Evolutionary conservation across 2,797 vertebrate genomes (phyloP).

Genomic region (Chromobotia macracanthus): DNA sequence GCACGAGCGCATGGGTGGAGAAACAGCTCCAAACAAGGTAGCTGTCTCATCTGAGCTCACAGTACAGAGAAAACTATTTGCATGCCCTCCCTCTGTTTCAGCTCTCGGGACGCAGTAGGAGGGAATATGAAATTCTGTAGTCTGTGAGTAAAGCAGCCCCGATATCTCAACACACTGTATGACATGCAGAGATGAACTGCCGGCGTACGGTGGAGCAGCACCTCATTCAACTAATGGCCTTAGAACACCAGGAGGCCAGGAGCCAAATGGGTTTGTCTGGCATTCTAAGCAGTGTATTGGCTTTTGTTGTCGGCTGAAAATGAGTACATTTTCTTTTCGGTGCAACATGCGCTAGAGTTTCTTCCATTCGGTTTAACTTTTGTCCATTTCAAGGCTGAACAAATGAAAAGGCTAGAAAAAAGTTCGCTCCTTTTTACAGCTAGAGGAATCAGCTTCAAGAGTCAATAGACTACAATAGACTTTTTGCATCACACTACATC

Average conservation of each 20-base stretch:
- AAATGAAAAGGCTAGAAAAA: background rate
- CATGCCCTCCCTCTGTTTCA: slow-evolving; percentile 74
- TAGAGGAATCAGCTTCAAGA: background rate
- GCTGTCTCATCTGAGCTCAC: slow-evolving; percentile 67
- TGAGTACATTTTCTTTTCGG: slow-evolving; percentile 32
- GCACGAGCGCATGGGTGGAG: slow-evolving; percentile 49
- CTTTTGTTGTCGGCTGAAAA: slow-evolving; percentile 44
- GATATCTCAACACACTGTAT: slow-evolving; percentile 40
- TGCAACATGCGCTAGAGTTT: background rate
- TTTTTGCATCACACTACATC: slow-evolving; percentile 71
- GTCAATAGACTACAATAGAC: slow-evolving; percentile 54
- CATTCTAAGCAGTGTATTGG: slow-evolving; percentile 35
- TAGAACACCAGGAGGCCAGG: slow-evolving; percentile 35
- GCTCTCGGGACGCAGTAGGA: slow-evolving; percentile 71
- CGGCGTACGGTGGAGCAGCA: slow-evolving; percentile 25
- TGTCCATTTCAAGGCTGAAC: slow-evolving; percentile 7
- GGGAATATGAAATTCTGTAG: slow-evolving; percentile 50
- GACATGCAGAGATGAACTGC: slow-evolving; percentile 14
- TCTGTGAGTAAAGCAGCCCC: slow-evolving; percentile 48
- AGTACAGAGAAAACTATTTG: slow-evolving; percentile 75
- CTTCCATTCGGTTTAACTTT: slow-evolving; percentile 12
- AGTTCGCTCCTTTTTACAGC: background rate
- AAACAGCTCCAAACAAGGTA: slow-evolving; percentile 41
- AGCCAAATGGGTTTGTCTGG: slow-evolving; percentile 31
- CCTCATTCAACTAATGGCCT: slow-evolving; percentile 47